Conservation (phyloP, 2,113 vertebrate species). For the Nibea coibor region DNA sequence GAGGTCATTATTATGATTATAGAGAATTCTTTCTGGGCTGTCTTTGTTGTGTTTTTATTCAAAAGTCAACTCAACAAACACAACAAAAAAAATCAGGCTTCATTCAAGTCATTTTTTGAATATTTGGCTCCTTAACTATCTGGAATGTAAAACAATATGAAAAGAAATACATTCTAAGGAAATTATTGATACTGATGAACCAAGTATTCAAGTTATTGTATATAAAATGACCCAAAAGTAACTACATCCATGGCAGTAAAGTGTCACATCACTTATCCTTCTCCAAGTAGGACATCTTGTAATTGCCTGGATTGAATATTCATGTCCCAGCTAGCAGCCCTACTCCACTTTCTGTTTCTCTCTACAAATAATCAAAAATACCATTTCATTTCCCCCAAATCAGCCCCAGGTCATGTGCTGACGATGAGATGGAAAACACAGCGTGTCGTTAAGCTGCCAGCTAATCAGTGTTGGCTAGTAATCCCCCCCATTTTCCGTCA, state of each 20-base stretch:
- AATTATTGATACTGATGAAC: background rate
- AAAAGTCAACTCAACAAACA: background rate
- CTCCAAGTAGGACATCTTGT: constrained; percentile 73
- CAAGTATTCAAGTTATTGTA: background rate
- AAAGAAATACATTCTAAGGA: background rate
- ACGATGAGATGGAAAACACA: constrained; percentile 77
- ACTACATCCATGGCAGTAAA: background rate
- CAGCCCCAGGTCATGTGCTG: constrained; percentile 74
- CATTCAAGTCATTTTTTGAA: background rate
- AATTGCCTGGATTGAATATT: constrained; percentile 73
- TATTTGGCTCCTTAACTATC: no score
- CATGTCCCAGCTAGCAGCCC: constrained; percentile 53
- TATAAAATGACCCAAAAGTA: background rate
- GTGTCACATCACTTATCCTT: constrained; percentile 48
- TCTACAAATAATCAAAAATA: constrained; percentile 72
- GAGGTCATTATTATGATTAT: background rate
- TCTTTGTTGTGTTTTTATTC: background rate
- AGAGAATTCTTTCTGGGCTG: background rate
- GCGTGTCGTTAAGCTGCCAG: constrained; percentile 78
- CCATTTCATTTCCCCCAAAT: constrained; percentile 70
- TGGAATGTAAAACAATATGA: background rate
- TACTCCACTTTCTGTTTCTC: constrained; percentile 42
- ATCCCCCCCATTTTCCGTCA: constrained; percentile 46
- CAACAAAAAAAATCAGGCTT: background rate
- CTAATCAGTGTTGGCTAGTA: constrained; percentile 77